Evolutionary conservation across 1,140 invertebrate genomes (phyloP), one percentile per base, ranked within the genome.

Genomic region (Pinna nobilis): DNA sequence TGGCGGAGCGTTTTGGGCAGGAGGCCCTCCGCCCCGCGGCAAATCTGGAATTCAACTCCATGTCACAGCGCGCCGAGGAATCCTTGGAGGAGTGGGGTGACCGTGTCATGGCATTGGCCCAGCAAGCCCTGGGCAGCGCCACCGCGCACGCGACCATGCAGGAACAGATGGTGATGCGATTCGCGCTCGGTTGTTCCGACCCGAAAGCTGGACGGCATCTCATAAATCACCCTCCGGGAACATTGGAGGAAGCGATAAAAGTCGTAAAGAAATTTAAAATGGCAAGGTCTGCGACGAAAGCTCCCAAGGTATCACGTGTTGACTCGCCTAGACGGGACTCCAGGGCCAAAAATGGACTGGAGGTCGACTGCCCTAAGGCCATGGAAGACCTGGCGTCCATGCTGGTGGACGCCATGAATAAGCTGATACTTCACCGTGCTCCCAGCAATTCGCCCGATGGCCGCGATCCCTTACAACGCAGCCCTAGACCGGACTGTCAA

Each of bases 1-100:
- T 50, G 49, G 49, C 1, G 41, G 41, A 44, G 41, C 13, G 1
- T 13, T 44, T 44, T n/a, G 41, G 9, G 9, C 20, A 50, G 28
- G 28, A 1, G 20, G 20, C 49, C 49, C 28, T 50, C 9, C 20
- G 49, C 9, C 3, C 49, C 7, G n/a, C 15, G n/a, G 20, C 49
- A 50, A 13, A 50, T n/a, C 49, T 50, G 49, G 49, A 50, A 13
- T 50, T 50, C 49, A 50, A 25, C 49, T 50, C 49, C 7, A 50
- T n/a, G 6, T 7, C 49, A 7, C 11, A 18, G 9, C 20, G 49
- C 3, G n/a, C 49, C 7, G 2, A 50, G n/a, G 53, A 57, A 28
- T 18, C 9, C 20, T 11, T 32, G 13, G 53, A 57, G 28, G 20
- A 57, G 1, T 57, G 53, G 53, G 53, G 50, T 2, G 50, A 3